phyloP scores from a whole-genome alignment of 2,113 vertebrate species.

The Pungitius pungitius region DNA sequence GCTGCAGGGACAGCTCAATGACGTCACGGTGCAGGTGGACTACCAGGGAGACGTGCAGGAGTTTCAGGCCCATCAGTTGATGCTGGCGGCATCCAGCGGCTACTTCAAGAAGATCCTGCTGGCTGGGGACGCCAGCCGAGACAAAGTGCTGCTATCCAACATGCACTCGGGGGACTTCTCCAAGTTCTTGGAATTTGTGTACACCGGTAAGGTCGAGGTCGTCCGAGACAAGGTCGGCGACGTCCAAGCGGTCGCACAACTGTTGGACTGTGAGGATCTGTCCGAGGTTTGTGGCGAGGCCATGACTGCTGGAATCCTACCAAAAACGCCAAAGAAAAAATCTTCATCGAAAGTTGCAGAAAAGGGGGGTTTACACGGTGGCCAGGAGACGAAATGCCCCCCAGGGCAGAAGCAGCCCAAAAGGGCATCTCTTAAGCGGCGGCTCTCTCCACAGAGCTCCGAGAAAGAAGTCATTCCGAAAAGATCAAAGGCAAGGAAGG shows the following conservation, averaged over 20 bases:
- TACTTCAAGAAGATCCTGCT: constrained; percentile 92
- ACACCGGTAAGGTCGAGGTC: constrained; percentile 88
- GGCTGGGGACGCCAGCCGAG: constrained; percentile 74
- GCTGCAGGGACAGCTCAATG: constrained; percentile 88
- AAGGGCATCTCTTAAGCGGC: constrained; percentile 20
- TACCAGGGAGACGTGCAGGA: constrained; percentile 86
- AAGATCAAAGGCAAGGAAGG: neutral
- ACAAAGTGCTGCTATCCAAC: constrained; percentile 83
- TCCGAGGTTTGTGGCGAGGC: constrained; percentile 82
- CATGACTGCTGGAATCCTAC: constrained; percentile 23
- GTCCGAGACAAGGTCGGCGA: constrained; percentile 83
- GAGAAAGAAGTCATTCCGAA: constrained; percentile 35
- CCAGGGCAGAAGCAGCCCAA: constrained; percentile 26
- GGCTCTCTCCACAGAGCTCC: constrained; percentile 2
- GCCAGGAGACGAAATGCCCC: neutral
- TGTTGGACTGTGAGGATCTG: constrained; percentile 89
- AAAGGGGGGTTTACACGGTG: neutral
- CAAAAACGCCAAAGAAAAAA: neutral
- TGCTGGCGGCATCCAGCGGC: constrained; percentile 93
- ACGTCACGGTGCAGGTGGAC: constrained; percentile 91
- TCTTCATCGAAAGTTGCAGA: neutral
- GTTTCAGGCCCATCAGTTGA: constrained; percentile 90
- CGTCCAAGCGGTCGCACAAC: constrained; percentile 84
- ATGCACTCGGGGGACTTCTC: constrained; percentile 84
- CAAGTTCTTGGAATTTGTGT: constrained; percentile 92